Base-by-base conservation (phyloP, 1,140 invertebrate species). In the Drosophila oshimai region DNA sequence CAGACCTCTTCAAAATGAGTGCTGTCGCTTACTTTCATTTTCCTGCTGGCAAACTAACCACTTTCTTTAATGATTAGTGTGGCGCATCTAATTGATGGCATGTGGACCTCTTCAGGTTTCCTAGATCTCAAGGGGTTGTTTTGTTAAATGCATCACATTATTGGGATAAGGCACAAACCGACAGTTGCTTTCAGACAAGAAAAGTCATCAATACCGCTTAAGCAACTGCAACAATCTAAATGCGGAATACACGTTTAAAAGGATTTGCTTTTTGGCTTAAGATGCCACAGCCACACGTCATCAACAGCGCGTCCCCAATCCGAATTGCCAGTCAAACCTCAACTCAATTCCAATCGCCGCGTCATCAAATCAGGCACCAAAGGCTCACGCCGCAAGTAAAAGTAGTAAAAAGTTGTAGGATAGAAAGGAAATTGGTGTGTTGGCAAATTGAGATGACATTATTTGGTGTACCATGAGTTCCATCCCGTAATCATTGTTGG, bases 291-390 rank as follows among this genome's bases (percentile, higher is more conserved):
- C 60, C 64, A 78, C 70, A 86, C 60, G 70, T 71, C 74, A 84
- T 78, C 50, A 65, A 15, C 29, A 47, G 26, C 22, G 24, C 33
- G 17, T 20, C 17, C 17, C 13, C 42, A 60, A 55, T 50, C 44
- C 26, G 17, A 58, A 73, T 60, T 50, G 42, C 58, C 64, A 58
- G 50, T 37, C 69, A 31, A 62, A 60, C 45, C 79, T 53, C 61
- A 73, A 71, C 31, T 49, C 36, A 31, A 71, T 31, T 36, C 26
- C 42, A 44, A 34, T 37, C 39, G 68, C 58, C 29, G 57, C 74
- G 80, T 86, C 79, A 84, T 84, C 79, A 84, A 84, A 79, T 86
- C 67, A 87, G 65, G 65, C 31, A 45, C 53, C 75, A 74, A 84
- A 86, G 73, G 58, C 65, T 75, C 74, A 84, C 70, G 65, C 74